Conservation (phyloP, 1,140 invertebrate genomes). For the Habropoda laboriosa region DNA sequence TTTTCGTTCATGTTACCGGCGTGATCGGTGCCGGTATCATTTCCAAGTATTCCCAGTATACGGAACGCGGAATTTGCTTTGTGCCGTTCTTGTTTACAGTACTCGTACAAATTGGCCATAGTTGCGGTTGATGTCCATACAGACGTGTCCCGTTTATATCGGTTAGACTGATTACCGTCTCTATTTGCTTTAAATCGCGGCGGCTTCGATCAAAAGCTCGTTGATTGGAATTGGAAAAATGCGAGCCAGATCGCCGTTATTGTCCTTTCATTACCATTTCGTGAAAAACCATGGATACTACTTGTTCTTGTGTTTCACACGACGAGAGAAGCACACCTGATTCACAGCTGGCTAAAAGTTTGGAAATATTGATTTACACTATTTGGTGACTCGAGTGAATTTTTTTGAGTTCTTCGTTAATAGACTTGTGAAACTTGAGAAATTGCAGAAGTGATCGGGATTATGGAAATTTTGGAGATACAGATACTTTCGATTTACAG, state of each 20-base stretch:
- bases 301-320: too few species aligned
- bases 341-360: not conserved
- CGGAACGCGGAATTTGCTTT: slow-evolving; percentile 22
- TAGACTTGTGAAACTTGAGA: not conserved
- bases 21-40: not conserved
- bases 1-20: not conserved
- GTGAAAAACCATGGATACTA: not conserved
- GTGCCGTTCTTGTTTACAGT: slow-evolving; percentile 31
- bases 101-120: slow-evolving; percentile 18
- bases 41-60: not conserved
- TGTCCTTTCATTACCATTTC: not conserved
- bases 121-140: not conserved
- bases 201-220: not conserved
- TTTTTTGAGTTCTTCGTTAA: too few species aligned
- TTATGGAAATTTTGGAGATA: too few species aligned
- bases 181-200: slow-evolving; percentile 23
- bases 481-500: too few species aligned
- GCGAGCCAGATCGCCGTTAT: not conserved
- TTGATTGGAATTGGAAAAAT: not conserved
- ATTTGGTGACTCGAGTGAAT: too few species aligned
- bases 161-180: slow-evolving; percentile 1
- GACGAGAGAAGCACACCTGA: too few species aligned
- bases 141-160: slow-evolving; percentile 4
- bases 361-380: not conserved
- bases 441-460: too few species aligned